These are phyloP conservation scores for Cheirogaleus medius DNA, from an alignment of 2,113 vertebrate genomes.

Conservation along the genomic window DNA sequence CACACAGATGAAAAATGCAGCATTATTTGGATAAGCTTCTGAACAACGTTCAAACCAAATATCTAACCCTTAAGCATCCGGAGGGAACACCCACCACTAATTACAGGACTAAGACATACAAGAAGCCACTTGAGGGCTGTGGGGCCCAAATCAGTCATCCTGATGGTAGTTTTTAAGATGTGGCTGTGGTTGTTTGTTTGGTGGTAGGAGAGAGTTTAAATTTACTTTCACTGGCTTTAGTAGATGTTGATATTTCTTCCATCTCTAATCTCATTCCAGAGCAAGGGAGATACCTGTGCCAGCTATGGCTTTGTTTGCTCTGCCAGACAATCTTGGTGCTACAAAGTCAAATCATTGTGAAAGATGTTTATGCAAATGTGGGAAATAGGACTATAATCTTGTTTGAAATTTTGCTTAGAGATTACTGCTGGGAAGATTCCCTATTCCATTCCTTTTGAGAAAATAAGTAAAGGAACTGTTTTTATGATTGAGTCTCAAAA, in stretches of 20 bases:
- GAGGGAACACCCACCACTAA: constrained; percentile 69
- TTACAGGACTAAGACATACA: constrained; percentile 62
- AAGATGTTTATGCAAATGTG: constrained; percentile 47
- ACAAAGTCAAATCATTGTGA: not conserved
- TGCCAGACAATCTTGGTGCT: not conserved
- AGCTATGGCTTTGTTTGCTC: not conserved
- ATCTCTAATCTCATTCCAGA: constrained; percentile 68
- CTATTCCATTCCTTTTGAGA: not conserved
- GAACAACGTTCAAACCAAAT: constrained; percentile 54
- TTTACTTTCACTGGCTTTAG: constrained; percentile 52
- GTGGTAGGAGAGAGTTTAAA: constrained; percentile 63
- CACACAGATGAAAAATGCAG: constrained; percentile 27
- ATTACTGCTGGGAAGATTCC: not conserved
- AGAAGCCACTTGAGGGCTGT: constrained; percentile 69
- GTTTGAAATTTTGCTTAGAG: constrained; percentile 14
- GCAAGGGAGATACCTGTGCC: constrained; percentile 34
- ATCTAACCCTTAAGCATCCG: constrained; percentile 35
- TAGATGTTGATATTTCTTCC: constrained; percentile 62
- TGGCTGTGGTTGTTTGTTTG: constrained; percentile 66
- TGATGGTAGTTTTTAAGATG: constrained; percentile 61
- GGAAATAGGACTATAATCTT: not conserved
- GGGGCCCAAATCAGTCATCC: not conserved
- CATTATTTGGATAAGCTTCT: constrained; percentile 59
- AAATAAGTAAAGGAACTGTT: not conserved
- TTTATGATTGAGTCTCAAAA: not conserved